Percentiles rank a stretch among this genome's conserved stretches.
Conservation (phyloP, 2,113 vertebrate genomes). For the Sardina pilchardus region DNA sequence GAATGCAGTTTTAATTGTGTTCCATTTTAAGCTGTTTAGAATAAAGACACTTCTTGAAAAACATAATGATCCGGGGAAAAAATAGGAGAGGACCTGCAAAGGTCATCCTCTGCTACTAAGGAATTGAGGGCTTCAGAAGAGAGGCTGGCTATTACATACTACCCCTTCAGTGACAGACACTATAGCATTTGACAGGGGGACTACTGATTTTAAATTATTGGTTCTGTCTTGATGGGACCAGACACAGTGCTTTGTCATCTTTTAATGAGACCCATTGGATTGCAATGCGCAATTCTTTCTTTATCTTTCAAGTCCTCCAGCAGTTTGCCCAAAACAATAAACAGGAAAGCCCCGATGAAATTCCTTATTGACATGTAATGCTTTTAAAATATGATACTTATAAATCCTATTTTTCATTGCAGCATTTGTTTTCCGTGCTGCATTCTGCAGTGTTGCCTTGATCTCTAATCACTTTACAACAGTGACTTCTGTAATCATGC, state of each 20-base stretch:
- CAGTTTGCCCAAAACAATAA: not conserved
- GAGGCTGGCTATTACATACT: conserved; percentile 66
- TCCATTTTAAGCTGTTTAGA: conserved; percentile 60
- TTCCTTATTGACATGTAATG: not conserved
- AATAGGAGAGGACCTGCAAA: conserved; percentile 52
- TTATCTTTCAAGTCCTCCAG: not conserved
- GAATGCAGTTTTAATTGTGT: conserved; percentile 60
- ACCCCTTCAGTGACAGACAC: conserved; percentile 55
- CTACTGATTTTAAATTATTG: not conserved
- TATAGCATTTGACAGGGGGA: not conserved
- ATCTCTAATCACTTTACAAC: conserved; percentile 41
- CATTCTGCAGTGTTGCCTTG: conserved; percentile 25
- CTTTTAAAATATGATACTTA: conserved; percentile 22
- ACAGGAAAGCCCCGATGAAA: not conserved
- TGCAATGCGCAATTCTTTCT: not conserved
- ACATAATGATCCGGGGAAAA: conserved; percentile 51
- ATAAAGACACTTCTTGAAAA: conserved; percentile 53
- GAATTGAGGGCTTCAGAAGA: conserved; percentile 66
- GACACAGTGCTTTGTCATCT: not conserved
- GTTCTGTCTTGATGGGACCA: not conserved
- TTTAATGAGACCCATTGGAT: not conserved
- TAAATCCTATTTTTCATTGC: conserved; percentile 32
- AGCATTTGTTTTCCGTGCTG: conserved; percentile 31
- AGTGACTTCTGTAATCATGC: conserved; percentile 35
- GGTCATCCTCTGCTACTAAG: conserved; percentile 55